Base-by-base conservation (phyloP, 35 echinoderm and acorn worm species). In the Apostichopus parvimensis region DNA sequence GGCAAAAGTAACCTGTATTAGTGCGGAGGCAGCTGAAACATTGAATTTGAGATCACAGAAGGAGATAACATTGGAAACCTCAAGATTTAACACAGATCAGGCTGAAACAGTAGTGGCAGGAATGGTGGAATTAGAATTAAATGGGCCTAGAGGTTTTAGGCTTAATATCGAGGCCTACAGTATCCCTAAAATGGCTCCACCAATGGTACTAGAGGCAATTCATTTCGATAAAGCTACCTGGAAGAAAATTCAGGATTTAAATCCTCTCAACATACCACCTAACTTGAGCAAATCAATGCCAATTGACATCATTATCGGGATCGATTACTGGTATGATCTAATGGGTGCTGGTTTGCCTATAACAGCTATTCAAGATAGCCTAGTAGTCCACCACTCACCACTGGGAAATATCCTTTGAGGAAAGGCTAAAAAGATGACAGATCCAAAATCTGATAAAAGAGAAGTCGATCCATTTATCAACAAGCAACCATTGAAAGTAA, bases 1-100 rank as follows among this genome's bases (percentile, higher is more conserved):
- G n/a, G n/a, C n/a, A n/a, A n/a, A n/a, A n/a, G n/a, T n/a, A n/a
- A 80, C 78, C 78, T 78, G 77, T 78, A 78, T 78, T 18, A 80
- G 21, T 28, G 26, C 26, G 1, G 26, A 28, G 26, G 26, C 26
- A 28, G 26, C 26, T 28, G 26, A 28, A 28, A 28, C 0, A 28
- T 28, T 28, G 26, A 28, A 28, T 28, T 28, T 28, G 26, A 28
- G 26, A 28, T 28, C 26, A 28, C 26, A 28, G 26, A 28, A 28
- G 26, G 1, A 28, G 26, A 1, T 28, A 28, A 28, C 26, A 80
- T 80, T 80, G 25, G 78, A 80, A 45, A 80, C 78, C 26, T 80
- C 78, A 28, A 80, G 78, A 34, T 80, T 80, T 28, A 80, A 80
- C n/a, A 80, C 78, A 7, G 52, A 80, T 6, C 21, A 80, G 13